A percentile compares a stretch with the other conserved stretches of the same genome.
Conservation (phyloP, 2,797 vertebrate species). For the Melanotaenia maccullochi region DNA sequence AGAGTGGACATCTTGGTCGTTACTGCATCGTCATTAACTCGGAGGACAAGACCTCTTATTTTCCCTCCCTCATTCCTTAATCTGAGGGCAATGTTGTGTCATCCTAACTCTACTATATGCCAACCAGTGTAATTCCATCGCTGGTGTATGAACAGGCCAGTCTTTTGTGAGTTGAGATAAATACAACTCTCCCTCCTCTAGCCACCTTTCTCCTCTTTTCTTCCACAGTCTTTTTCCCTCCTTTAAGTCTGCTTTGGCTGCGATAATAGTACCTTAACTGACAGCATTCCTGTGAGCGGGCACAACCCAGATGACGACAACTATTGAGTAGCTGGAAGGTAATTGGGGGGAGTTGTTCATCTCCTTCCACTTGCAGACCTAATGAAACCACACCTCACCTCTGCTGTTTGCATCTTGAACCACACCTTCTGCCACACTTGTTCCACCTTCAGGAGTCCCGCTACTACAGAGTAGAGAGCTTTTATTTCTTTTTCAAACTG, state of each 20-base stretch:
- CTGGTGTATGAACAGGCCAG: constrained; percentile 50
- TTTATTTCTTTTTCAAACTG: not conserved
- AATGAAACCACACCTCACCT: constrained; percentile 54
- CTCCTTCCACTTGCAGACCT: constrained; percentile 47
- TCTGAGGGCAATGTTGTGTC: constrained; percentile 66
- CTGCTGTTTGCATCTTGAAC: constrained; percentile 25
- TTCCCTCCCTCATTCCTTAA: constrained; percentile 68
- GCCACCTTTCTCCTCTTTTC: constrained; percentile 35
- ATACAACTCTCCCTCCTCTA: constrained; percentile 31
- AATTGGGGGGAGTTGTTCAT: constrained; percentile 21
- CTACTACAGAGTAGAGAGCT: not conserved
- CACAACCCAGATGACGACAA: constrained; percentile 66
- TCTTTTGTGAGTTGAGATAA: constrained; percentile 52
- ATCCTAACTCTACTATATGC: constrained; percentile 59
- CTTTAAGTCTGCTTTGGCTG: constrained; percentile 45
- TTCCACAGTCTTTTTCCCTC: constrained; percentile 22
- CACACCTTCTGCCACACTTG: constrained; percentile 30
- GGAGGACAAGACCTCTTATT: constrained; percentile 75
- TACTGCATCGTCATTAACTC: constrained; percentile 61
- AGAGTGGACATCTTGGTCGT: constrained; percentile 57
- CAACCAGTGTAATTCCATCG: constrained; percentile 71
- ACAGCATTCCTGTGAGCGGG: constrained; percentile 77
- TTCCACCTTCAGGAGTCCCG: constrained; percentile 21
- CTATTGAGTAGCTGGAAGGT: constrained; percentile 48
- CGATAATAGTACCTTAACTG: constrained; percentile 75